Percentiles rank a stretch among this genome's conserved stretches.
Conservation (phyloP, 1,140 invertebrate genomes). For the Panulirus ornatus region DNA sequence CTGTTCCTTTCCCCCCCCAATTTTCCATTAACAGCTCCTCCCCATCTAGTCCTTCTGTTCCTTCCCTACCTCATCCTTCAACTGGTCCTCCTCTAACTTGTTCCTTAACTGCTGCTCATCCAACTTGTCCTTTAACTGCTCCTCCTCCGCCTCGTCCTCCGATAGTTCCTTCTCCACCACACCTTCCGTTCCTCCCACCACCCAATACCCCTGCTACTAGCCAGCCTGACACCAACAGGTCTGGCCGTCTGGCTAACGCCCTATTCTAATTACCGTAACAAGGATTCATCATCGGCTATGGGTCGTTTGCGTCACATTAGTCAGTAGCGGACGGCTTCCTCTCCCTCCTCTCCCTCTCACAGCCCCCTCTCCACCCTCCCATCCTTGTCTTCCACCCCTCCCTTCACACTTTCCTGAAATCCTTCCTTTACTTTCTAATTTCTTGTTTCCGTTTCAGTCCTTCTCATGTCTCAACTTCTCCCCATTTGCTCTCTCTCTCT, state of each 20-base stretch:
- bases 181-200: neutral
- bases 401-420: neutral
- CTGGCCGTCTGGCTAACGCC: neutral
- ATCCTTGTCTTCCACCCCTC: neutral
- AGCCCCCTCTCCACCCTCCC: neutral
- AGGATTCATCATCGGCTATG: constrained; percentile 34
- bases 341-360: neutral
- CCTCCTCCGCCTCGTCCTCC: neutral
- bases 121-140: no score
- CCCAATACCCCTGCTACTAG: neutral
- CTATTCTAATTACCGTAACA: constrained; percentile 39
- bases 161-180: neutral
- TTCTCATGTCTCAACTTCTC: neutral
- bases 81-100: no score
- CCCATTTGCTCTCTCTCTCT: neutral
- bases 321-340: neutral
- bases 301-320: constrained; percentile 31
- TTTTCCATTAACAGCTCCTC: neutral
- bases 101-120: no score
- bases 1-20: no score
- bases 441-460: neutral
- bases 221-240: no score
- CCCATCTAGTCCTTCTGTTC: neutral
- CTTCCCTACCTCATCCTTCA: no score
- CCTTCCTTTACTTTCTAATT: neutral